Evolutionary conservation across 2,888 invertebrate species (phyloP), one percentile per base, ranked within the genome.

Genomic region (Macaria notata): DNA sequence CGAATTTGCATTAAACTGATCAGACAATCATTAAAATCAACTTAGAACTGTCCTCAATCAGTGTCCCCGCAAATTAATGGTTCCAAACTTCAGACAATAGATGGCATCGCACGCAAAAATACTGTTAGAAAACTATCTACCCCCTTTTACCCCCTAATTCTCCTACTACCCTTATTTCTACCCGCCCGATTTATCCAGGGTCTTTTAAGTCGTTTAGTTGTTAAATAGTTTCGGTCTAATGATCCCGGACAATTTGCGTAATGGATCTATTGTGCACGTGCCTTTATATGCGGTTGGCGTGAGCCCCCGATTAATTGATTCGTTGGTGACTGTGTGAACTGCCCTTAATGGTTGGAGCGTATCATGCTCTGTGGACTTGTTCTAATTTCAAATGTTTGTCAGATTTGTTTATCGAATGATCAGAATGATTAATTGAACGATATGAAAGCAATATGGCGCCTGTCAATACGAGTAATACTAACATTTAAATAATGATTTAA

Each of bases 161-260:
- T 19, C 59, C 58, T 49, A 2, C 19, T 19, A 19, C 44, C 60
- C 60, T 58, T 61, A 66, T 64, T 68, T 67, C 65, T 55, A 66
- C 53, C 39, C 19, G 19, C 19, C 50, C 43, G 36, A 31, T 39
- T 31, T 29, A 30, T 7, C 49, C 44, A 30, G 44, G 44, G 50
- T 44, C 50, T 50, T 50, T 50, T 50, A 50, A 41, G 50, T 64
- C 56, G 54, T 63, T 59, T 65, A 64, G 54, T 53, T 46, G 59
- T 54, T 60, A 64, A 61, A 63, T 64, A 64, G 62, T 63, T 61
- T 61, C 45, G 58, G 46, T 55, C 77, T 83, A 82, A 84, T 81
- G 81, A 81, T 74, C 70, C 77, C 69, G 65, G 76, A 86, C 88
- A 88, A 89, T 89, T 88, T 88, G 80, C 79, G 84, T 89, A 90